A percentile compares a stretch with the other conserved stretches of the same genome.
phyloP scores from a whole-genome alignment of 2,113 vertebrate genomes.

The Leucosticte australis region DNA sequence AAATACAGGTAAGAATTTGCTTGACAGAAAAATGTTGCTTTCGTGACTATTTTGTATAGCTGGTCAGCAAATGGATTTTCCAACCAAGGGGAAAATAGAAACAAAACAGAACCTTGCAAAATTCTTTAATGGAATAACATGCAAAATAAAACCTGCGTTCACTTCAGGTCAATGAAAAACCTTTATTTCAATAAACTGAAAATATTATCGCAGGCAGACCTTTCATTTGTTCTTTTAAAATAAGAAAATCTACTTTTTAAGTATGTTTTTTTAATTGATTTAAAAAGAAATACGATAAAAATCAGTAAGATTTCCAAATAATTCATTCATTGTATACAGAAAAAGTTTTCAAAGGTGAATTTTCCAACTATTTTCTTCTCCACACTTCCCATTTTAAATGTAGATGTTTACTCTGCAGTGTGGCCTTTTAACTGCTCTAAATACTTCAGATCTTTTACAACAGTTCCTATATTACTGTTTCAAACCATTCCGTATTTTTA shows the following conservation, averaged over 20 bases:
- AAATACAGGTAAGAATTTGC: neutral
- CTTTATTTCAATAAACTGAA: neutral
- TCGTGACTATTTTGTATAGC: neutral
- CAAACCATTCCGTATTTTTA: neutral
- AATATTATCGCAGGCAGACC: neutral
- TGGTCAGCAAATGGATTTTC: neutral
- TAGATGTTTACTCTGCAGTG: neutral
- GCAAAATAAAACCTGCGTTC: fast-evolving
- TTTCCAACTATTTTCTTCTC: neutral
- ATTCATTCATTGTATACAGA: neutral
- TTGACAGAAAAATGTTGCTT: neutral
- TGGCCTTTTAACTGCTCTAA: neutral
- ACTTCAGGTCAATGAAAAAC: neutral
- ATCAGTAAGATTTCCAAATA: neutral
- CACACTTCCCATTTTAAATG: neutral
- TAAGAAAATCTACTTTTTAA: neutral
- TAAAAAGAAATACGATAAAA: neutral
- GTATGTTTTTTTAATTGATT: neutral
- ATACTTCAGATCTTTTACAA: neutral
- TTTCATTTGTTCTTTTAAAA: neutral
- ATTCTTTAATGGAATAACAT: neutral
- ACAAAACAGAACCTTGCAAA: neutral
- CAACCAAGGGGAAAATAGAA: neutral
- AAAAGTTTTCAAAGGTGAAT: neutral
- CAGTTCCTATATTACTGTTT: neutral